Base-by-base conservation (phyloP, 2,113 vertebrate genomes). In the Pionites leucogaster region DNA sequence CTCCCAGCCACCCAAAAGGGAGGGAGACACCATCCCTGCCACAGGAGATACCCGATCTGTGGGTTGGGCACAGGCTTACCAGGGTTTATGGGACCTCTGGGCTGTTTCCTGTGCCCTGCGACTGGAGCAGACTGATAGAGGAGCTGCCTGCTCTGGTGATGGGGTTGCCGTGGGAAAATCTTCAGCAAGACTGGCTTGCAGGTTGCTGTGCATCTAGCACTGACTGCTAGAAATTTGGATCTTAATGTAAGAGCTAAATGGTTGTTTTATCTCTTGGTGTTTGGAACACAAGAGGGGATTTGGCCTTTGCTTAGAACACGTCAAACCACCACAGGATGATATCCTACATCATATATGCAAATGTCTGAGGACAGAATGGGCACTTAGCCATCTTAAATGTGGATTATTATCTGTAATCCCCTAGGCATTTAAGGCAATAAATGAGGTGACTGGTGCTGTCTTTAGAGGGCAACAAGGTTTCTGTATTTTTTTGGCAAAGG, bases 1-100 rank as follows among this genome's bases (percentile, higher is more conserved):
- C 23, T 78, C 55, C 25, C 62, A 70, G 64, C 31, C 80, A 63
- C 46, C 39, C 69, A 74, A 71, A 46, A 22, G 0, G 0, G 31
- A 71, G 19, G 13, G 37, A 46, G n/a, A 74, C 53, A 49, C 18
- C 1, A 0, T 59, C 55, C 33, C 49, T 64, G 42, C 14, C 1
- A 0, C 1, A 10, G n/a, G n/a, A 35, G 68, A 53, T 5, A 9
- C 31, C 44, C 3, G 0, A 5, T 14, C 41, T 59, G n/a, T 33
- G 23, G 50, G 7, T 0, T 47, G 65, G 50, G 46, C 60, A 33
- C 5, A 28, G 49, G 55, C 25, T 88, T 47, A 16, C 11, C 41
- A 22, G 39, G 35, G 31, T 13, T 63, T 0, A 1, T 44, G 39
- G 16, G 39, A 10, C 17, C 42, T 53, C 55, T 70, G 64, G 31